Evolutionary conservation across 2,888 invertebrate species (phyloP), one percentile per base, ranked within the genome.

Genomic region (Achlya flavicornis): DNA sequence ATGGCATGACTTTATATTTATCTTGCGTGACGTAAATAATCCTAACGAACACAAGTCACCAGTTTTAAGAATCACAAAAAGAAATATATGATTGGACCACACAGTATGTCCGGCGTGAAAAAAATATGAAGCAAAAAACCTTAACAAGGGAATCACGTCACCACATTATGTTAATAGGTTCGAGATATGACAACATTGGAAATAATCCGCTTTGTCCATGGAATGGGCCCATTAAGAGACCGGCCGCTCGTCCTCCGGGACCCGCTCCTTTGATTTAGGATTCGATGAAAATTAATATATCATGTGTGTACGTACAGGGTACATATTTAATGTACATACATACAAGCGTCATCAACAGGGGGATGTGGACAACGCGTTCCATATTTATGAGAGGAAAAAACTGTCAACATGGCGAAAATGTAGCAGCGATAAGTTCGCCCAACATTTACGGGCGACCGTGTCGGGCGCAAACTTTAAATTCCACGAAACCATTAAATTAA

Each of bases 161-260:
- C 78, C 87, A 83, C 83, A 91, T 92, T 92, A 93, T 90, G 91
- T 80, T 93, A 92, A 92, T 91, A 89, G 85, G 76, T 77, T 73
- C 64, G 79, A 85, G 86, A 91, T 91, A 90, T 91, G 91, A 92
- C 91, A 89, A 88, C 90, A 89, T 85, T 73, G 82, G 81, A 82
- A 80, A 86, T 93, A 93, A 93, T 92, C 93, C 92, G 83, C 93
- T 92, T 93, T 92, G 88, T 89, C 87, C 89, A 79, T 74, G 77
- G 82, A 86, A 88, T 86, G 86, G 88, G 75, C 83, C 85, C 88
- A 89, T 90, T 90, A 90, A 83, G 76, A 78, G 80, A 78, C 76
- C 77, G 80, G 71, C 72, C 71, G 61, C 58, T n/a, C 58, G 81
- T 84, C 92, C 89, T 75, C 63, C 63, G 90, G 91, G 92, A 91